Evolutionary conservation across 2,888 invertebrate species (phyloP), one percentile per base, ranked within the genome.

Genomic region (Furcula furcula): DNA sequence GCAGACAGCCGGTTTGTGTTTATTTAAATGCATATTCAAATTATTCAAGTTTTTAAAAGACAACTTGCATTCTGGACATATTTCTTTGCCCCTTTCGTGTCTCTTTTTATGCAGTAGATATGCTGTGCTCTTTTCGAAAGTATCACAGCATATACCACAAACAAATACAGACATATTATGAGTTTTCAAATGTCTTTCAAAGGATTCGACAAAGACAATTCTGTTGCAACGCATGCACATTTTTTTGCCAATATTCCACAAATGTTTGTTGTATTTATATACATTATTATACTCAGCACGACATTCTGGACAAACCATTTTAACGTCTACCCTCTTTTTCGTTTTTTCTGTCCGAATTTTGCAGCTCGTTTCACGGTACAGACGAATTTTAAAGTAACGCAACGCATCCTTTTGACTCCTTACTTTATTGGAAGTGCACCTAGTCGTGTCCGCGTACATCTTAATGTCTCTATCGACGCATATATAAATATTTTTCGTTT

Each of bases 291-390:
- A 76, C 4, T 20, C 9, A 0, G 47, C 46, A 0, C 40, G 46
- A 20, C 79, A 79, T 9, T 71, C 60, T 0, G 64, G 67, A 19
- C 79, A 78, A 4, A 37, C 40, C 23, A 65, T 26, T 19, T 39
- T 44, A 2, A 30, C 7, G n/a, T 34, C 27, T 16, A 18, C 4
- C 19, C 16, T 12, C 36, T 26, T 7, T 33, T 27, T 30, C 23
- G 25, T 2, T 3, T 36, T 40, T n/a, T 21, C 20, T 10, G 16
- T 13, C 1, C 35, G 30, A 16, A 12, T 44, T 29, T 10, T 39
- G 2, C 38, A 38, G 0, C 20, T 3, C 27, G 18, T 28, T 30
- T 48, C 14, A 3, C 37, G 22, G 7, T 36, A 34, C 3, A 49
- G 30, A 3, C 57, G 44, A 2, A 25, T 22, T 33, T 37, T 52